These are phyloP conservation scores for Fregetta grallaria DNA, from an alignment of 2,113 vertebrate species.

Conservation along the genomic window DNA sequence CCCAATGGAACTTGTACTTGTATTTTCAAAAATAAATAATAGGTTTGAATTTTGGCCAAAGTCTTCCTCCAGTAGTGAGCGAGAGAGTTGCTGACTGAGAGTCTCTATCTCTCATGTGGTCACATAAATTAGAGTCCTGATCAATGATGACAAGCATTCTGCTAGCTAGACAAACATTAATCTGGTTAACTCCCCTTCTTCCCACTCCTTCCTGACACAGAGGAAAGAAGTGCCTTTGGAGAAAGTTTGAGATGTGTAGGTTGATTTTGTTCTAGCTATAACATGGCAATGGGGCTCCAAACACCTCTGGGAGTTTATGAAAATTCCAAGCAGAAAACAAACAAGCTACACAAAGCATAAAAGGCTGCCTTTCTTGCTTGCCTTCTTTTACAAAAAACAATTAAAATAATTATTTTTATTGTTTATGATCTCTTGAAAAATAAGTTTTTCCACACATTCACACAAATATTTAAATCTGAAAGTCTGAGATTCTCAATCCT, in stretches of 20 bases:
- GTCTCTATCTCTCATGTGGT: slow-evolving; percentile 37
- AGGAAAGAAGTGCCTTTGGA: slow-evolving; percentile 19
- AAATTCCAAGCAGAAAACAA: background rate
- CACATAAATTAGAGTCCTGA: slow-evolving; percentile 53
- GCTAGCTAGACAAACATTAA: slow-evolving; percentile 49
- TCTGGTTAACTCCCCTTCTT: slow-evolving; percentile 56
- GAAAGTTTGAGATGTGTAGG: background rate
- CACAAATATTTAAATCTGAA: background rate
- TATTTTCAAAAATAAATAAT: slow-evolving; percentile 52
- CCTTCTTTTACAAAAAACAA: background rate
- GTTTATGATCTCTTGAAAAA: background rate
- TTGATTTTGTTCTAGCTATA: background rate
- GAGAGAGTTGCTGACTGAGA: slow-evolving; percentile 5
- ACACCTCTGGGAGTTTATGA: background rate
- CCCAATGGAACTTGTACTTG: background rate
- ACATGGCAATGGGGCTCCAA: background rate
- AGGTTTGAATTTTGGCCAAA: slow-evolving; percentile 47
- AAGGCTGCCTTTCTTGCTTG: background rate
- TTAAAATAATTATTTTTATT: background rate
- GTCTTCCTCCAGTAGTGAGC: background rate
- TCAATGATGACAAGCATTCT: slow-evolving; percentile 39
- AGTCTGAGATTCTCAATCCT: background rate
- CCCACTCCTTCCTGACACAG: slow-evolving; percentile 48
- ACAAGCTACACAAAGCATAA: background rate
- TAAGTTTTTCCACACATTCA: background rate